Evolutionary conservation across 1,140 invertebrate genomes (phyloP), one percentile per base, ranked within the genome.

Genomic region (Nomia melanderi): DNA sequence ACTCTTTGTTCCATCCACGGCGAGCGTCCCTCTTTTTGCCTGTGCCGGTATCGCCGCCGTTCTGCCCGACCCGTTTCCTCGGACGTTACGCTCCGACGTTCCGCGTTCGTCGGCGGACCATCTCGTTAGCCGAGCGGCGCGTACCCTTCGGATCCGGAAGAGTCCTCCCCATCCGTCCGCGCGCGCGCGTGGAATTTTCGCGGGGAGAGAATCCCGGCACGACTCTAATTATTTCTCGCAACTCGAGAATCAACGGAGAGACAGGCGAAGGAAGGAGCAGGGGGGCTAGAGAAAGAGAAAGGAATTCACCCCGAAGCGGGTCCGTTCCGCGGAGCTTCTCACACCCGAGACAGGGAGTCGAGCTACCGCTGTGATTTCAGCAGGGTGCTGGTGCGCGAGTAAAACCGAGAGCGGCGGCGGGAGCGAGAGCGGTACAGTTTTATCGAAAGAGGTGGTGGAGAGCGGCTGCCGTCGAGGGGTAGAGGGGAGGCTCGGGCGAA

Each of bases 331-430:
- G 63, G 14, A 14, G 6, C 17, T 57, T 1, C 56, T 75, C 60
- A 44, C 41, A 47, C 33, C 20, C 23, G 59, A 69, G 70, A 73
- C 63, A 12, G 59, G 63, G 39, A 69, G 67, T 27, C 6, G 36
- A 33, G 67, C 75, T 77, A 77, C 75, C 70, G 75, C 70, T 67
- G 78, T 27, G 78, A 86, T 83, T 85, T 81, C 78, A 64, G 73
- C 78, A 33, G 83, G 75, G 60, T 77, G 78, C 81, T 74, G 50
- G 33, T 25, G n/a, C n/a, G 27, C 31, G 33, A 41, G 14, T 36
- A 36, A 5, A 8, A 36, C 44, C 33, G 44, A 72, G 41, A 62
- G 12, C 20, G 20, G 31, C 20, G 4, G 41, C 41, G 3, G 41
- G 14, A 44, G 14, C 41, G 14, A 5, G 41, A 44, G 41, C 1